phyloP scores from a whole-genome alignment of 1,140 invertebrate genomes.

The Drosophila subobscura region DNA sequence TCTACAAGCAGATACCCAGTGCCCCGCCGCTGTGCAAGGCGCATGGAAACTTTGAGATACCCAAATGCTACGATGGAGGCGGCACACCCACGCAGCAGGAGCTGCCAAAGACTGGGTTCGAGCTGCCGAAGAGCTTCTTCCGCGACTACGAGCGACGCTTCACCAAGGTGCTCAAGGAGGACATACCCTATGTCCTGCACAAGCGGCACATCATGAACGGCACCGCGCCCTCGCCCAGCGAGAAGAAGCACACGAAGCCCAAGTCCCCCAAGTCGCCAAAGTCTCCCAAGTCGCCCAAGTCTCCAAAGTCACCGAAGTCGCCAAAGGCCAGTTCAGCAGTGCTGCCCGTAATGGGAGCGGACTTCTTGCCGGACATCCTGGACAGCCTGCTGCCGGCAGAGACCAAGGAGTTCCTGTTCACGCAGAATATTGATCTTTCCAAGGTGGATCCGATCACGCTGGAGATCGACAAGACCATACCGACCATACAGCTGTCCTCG shows the following conservation, averaged over 20 bases:
- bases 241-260: slow-evolving; percentile 84
- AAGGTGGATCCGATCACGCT: slow-evolving; percentile 88
- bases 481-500: slow-evolving; percentile 86
- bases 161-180: slow-evolving; percentile 83
- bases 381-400: slow-evolving; percentile 77
- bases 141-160: slow-evolving; percentile 85
- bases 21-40: slow-evolving; percentile 87
- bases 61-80: slow-evolving; percentile 84
- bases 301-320: slow-evolving; percentile 85
- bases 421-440: slow-evolving; percentile 89
- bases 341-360: slow-evolving; percentile 29
- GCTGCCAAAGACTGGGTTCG: slow-evolving; percentile 85
- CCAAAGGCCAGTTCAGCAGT: slow-evolving; percentile 42
- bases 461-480: slow-evolving; percentile 87
- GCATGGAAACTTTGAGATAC: slow-evolving; percentile 88
- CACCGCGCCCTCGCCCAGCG: slow-evolving; percentile 87
- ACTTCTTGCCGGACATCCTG: slow-evolving; percentile 80
- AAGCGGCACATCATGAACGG: slow-evolving; percentile 93
- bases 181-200: slow-evolving; percentile 92
- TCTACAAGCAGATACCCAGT: slow-evolving; percentile 88
- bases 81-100: slow-evolving; percentile 51
- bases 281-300: slow-evolving; percentile 86
- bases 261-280: slow-evolving; percentile 86
- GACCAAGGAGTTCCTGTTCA: slow-evolving; percentile 87
- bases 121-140: slow-evolving; percentile 86